Evolutionary conservation across 2,888 invertebrate genomes (phyloP), one percentile per base, ranked within the genome.

Genomic region (Watsonalla binaria): DNA sequence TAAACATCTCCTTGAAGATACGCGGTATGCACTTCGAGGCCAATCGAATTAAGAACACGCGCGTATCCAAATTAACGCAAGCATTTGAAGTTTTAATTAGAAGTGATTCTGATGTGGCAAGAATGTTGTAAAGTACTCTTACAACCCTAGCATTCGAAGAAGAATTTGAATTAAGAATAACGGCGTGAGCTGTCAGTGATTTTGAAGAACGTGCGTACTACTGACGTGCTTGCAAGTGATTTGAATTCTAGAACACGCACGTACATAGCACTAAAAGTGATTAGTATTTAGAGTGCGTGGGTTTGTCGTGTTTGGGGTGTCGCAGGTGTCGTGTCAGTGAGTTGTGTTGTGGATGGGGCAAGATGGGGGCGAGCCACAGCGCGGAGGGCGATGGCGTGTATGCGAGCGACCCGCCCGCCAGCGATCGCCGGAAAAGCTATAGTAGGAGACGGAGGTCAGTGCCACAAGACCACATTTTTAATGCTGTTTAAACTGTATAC

Each of bases 341-440:
- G 74, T 80, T 83, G 83, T 85, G 84, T 74, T 75, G 84, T 82
- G 86, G 82, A 88, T 86, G 88, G 86, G 86, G 79, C 84, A 86
- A 70, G 73, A 91, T 90, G 90, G 91, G 91, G 68, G 89, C 91
- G 61, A 90, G 89, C 65, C 90, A 91, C 62, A 91, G 91, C 78
- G 90, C 87, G 75, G 91, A 91, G 74, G 87, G 86, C 68, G 89
- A 85, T 53, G 83, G 87, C 76, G 88, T 88, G 61, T 86, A 82
- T 76, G 85, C 89, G 51, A 89, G 91, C 82, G 90, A 90, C 70
- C 89, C 90, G 83, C 88, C 90, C 70, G 79, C 89, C 74, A 82
- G 81, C 54, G 79, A 84, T 57, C 83, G 88, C 63, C 81, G 77
- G 67, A 89, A 87, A 73, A 72, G 69, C 39, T 76, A 82, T 59